Evolutionary conservation across 2,113 vertebrate genomes (phyloP).

Genomic region (Sturnus vulgaris): DNA sequence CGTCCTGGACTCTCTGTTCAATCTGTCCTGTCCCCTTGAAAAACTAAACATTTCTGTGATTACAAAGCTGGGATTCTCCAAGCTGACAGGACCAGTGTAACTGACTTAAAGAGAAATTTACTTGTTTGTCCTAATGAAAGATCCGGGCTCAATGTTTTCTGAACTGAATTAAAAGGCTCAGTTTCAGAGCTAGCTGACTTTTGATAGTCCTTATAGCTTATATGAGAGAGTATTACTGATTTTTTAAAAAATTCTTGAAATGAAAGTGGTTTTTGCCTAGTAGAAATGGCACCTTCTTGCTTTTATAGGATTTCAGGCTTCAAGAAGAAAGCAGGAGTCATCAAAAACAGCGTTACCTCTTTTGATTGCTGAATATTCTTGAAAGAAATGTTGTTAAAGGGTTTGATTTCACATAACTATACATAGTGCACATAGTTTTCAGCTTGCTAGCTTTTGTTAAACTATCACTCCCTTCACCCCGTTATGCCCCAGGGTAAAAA

Average conservation of each 20-base stretch:
- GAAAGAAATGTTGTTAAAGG: not conserved
- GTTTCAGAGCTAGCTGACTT: not conserved
- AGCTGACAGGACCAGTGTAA: not conserved
- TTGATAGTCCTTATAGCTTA: not conserved
- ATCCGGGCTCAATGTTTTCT: not conserved
- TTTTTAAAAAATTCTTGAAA: not conserved
- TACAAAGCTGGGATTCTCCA: not conserved
- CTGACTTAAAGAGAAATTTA: not conserved
- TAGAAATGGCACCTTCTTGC: not conserved
- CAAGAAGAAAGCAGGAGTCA: not conserved
- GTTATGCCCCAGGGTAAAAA: not conserved
- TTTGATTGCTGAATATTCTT: not conserved
- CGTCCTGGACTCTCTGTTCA: not conserved
- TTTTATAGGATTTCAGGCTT: not conserved
- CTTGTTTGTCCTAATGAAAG: not conserved
- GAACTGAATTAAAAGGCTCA: not conserved
- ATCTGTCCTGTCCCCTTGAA: not conserved
- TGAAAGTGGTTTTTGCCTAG: not conserved
- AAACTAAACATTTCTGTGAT: not conserved
- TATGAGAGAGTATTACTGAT: not conserved
- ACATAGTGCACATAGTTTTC: not conserved
- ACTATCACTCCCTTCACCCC: not conserved
- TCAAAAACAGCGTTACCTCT: not conserved
- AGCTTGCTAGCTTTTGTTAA: not conserved
- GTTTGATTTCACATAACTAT: not conserved